Percentiles rank a stretch among this genome's conserved stretches.
phyloP scores from a whole-genome alignment of 2,113 vertebrate species.

The Benitochromis conjunctus region DNA sequence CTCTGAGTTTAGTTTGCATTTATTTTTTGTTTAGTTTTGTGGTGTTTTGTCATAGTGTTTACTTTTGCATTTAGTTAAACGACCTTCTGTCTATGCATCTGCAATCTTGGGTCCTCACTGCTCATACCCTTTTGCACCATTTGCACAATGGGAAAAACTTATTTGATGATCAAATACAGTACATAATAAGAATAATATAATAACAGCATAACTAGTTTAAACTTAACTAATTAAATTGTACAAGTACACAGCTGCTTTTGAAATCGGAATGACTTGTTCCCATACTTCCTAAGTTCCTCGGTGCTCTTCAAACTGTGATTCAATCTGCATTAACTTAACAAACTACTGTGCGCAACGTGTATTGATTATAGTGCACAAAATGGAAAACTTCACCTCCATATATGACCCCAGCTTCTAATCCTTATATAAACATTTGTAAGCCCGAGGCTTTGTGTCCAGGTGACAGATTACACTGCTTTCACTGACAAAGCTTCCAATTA shows the following conservation, averaged over 20 bases:
- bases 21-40: neutral
- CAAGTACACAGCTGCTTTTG: too few species aligned
- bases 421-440: neutral
- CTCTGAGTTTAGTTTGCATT: neutral
- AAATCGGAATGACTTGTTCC: neutral
- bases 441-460: neutral
- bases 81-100: neutral
- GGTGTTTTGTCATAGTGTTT: neutral
- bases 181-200: neutral
- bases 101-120: neutral
- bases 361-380: neutral
- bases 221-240: too few species aligned
- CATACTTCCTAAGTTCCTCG: neutral
- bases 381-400: neutral
- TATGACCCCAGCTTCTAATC: neutral
- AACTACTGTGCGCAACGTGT: neutral
- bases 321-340: neutral
- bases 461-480: slow-evolving; percentile 10
- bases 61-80: neutral
- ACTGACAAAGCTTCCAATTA: slow-evolving; percentile 10
- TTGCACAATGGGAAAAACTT: neutral
- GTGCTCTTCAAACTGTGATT: neutral
- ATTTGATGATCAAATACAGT: neutral
- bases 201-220: too few species aligned
- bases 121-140: neutral